These are phyloP conservation scores for Pristionchus entomophagus DNA, from an alignment of 2,888 invertebrate species.

Conservation along the genomic window DNA sequence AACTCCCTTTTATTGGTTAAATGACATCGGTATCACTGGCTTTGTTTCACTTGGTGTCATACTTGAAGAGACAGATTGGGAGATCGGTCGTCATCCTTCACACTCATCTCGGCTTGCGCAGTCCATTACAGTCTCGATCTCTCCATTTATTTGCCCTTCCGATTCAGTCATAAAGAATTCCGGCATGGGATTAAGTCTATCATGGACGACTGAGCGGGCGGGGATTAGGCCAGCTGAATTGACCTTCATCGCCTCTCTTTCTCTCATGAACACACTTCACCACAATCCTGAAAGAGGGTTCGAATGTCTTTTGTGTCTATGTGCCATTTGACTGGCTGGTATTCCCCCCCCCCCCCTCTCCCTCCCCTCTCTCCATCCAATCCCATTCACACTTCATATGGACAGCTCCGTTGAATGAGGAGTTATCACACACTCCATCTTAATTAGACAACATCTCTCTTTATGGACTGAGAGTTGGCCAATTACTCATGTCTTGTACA, in stretches of 20 bases:
- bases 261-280: not conserved
- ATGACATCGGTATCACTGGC: not conserved
- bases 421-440: conserved; percentile 23
- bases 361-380: not conserved
- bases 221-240: not conserved
- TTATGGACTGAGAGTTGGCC: not conserved
- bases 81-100: not conserved
- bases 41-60: not conserved
- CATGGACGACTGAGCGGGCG: not conserved
- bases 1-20: too few species aligned
- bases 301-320: not conserved
- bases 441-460: not conserved
- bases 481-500: not conserved
- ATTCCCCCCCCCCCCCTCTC: not conserved
- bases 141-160: not conserved
- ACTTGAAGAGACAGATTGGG: not conserved
- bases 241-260: not conserved
- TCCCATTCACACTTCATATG: not conserved
- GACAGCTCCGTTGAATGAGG: not conserved
- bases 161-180: not conserved
- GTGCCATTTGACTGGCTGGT: not conserved
- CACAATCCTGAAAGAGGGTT: not conserved
- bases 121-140: not conserved
- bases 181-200: not conserved
- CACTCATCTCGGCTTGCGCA: not conserved